Base-by-base conservation (phyloP, 64 coral and sea anemone genomes). In the Catalaphyllia jardinei region DNA sequence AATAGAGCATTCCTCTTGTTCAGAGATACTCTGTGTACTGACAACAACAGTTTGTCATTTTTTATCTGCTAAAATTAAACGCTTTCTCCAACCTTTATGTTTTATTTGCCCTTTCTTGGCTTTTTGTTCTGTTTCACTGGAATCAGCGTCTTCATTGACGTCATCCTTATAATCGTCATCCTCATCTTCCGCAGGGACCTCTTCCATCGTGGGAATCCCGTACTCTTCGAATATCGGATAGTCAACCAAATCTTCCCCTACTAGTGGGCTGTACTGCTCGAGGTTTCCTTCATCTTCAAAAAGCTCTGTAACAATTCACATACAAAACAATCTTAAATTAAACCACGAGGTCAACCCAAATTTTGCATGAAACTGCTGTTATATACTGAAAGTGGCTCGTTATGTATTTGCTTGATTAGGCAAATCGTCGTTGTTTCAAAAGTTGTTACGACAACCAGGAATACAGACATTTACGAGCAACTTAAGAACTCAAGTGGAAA, bases 151-250 rank as follows among this genome's bases (percentile, higher is more conserved):
- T 39, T 85, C 62, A 11, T 25, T 50, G 16, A 49, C 81, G 0
- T 64, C 79, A 65, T 69, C 62, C 20, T 71, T 30, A 27, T 85
- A 35, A 16, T 85, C 81, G 1, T 50, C 81, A 38, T 85, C 62
- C 18, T 10, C 11, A 85, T 64, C 62, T 13, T 85, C 64, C 13
- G 46, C 33, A 16, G 81, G 81, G 38, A 85, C 71, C 17, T 85
- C 81, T 85, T 85, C 81, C 18, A 85, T 39, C 0, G 81, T 69
- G 8, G 81, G 81, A 22, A 85, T n/a, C 49, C 81, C 81, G 15
- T 85, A 85, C 69, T 85, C 81, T 31, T 85, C 81, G 52, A 85
- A 51, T 31, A 85, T 85, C 19, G 81, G 81, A 11, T 85, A 85
- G 13, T 50, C 63, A 4, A 85, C 52, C 0, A 85, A 29, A 67